Percentiles rank a stretch among this genome's conserved stretches.
Evolutionary conservation across 1,140 invertebrate genomes (phyloP).

Genomic region (Trachymyrmex cornetzi): DNA sequence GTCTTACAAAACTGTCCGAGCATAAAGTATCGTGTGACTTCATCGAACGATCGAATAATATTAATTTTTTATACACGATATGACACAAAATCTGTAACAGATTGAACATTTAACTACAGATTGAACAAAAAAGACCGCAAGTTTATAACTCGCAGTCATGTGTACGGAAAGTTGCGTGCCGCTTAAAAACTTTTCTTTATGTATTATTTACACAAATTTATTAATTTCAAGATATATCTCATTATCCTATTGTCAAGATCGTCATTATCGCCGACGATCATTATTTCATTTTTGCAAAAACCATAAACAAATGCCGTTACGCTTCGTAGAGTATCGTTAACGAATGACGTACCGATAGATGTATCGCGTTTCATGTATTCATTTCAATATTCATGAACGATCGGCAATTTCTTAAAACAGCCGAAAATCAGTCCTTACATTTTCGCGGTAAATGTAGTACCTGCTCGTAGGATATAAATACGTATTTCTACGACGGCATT

Average conservation of each 20-base stretch:
- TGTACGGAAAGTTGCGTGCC: neutral
- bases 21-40: slow-evolving; percentile 12
- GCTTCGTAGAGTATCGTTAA: slow-evolving; percentile 18
- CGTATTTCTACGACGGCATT: slow-evolving; percentile 64
- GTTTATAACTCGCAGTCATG: slow-evolving; percentile 9
- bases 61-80: slow-evolving; percentile 9
- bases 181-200: neutral
- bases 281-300: neutral
- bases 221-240: slow-evolving; percentile 22
- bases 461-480: slow-evolving; percentile 66
- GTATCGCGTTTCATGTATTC: slow-evolving; percentile 46
- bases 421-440: slow-evolving; percentile 70
- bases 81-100: slow-evolving; percentile 10
- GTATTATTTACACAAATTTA: slow-evolving; percentile 19
- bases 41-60: slow-evolving; percentile 22
- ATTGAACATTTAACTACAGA: slow-evolving; percentile 9
- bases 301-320: slow-evolving; percentile 53
- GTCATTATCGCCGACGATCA: slow-evolving; percentile 21
- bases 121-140: neutral
- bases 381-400: slow-evolving; percentile 64
- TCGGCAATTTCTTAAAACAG: slow-evolving; percentile 50
- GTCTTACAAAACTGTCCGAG: neutral
- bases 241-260: neutral
- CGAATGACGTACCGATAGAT: slow-evolving; percentile 58
- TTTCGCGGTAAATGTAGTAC: slow-evolving; percentile 74